phyloP scores from a whole-genome alignment of 2,113 vertebrate genomes.

The Rutilus rutilus region DNA sequence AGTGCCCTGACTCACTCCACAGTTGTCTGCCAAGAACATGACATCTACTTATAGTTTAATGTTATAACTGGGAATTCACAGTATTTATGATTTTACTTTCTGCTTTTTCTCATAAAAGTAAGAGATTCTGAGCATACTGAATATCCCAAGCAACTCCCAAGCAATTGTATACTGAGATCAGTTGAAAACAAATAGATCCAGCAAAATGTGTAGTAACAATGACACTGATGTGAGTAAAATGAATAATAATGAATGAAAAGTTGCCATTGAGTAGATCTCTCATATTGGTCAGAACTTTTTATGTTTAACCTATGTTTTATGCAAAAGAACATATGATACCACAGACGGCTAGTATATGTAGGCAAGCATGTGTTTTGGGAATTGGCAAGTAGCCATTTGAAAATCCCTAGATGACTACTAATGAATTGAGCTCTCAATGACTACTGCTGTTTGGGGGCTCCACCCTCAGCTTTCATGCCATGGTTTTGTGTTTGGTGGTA shows the following conservation, averaged over 20 bases:
- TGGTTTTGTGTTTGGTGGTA: background rate
- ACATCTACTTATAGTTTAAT: background rate
- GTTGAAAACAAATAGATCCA: background rate
- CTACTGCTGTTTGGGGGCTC: constrained; percentile 15
- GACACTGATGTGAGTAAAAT: constrained; percentile 3
- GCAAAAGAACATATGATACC: constrained; percentile 2
- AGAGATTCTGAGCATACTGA: background rate
- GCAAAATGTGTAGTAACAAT: background rate
- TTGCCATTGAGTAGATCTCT: background rate
- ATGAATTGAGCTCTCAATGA: constrained; percentile 25
- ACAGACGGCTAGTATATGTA: background rate
- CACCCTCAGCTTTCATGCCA: constrained; percentile 3
- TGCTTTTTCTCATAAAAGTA: background rate
- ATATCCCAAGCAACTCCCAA: background rate
- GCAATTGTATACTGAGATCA: background rate
- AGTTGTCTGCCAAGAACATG: background rate
- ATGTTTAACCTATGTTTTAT: background rate
- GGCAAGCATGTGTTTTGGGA: constrained; percentile 25
- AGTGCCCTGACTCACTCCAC: background rate
- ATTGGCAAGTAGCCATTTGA: constrained; percentile 16
- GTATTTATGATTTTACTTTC: background rate
- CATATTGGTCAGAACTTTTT: background rate
- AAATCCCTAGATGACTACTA: constrained; percentile 10
- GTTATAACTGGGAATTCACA: background rate
- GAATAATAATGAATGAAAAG: no score